Conservation (phyloP, 2,113 vertebrate species). For the Dendropsophus ebraccatus region DNA sequence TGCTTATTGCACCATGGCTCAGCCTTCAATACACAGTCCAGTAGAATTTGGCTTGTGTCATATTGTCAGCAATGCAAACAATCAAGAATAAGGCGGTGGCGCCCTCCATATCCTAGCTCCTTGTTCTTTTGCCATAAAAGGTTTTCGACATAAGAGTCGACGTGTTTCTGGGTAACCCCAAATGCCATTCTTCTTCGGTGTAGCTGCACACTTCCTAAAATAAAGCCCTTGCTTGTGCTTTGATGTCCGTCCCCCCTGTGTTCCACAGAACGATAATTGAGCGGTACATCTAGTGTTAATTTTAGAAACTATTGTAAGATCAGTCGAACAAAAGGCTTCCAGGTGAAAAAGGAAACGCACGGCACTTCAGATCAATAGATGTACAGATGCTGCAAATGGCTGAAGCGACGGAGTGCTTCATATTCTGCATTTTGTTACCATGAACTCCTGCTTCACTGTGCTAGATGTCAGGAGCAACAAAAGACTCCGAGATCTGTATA, state of each 20-base stretch:
- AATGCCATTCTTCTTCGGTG: conserved; percentile 11
- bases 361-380: too few relatives aligned
- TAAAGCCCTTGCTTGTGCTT: conserved; percentile 6
- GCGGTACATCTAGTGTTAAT: background rate
- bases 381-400: too few relatives aligned
- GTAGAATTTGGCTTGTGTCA: conserved; percentile 29
- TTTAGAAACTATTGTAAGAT: conserved; percentile 21
- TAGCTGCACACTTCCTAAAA: background rate
- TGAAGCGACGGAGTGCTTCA: too few relatives aligned
- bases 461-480: too few relatives aligned
- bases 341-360: too few relatives aligned
- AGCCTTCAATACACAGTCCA: conserved; percentile 16
- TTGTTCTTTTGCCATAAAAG: conserved; percentile 29
- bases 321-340: too few relatives aligned
- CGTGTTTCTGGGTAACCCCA: background rate
- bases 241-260: background rate
- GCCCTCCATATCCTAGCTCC: background rate
- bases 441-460: too few relatives aligned
- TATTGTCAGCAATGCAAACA: conserved; percentile 26
- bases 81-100: conserved; percentile 10
- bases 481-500: too few relatives aligned
- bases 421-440: too few relatives aligned
- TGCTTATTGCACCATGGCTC: background rate
- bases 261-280: background rate
- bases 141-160: background rate